Base-by-base conservation (phyloP, 2,888 invertebrate genomes). In the Leucophenga montana region DNA sequence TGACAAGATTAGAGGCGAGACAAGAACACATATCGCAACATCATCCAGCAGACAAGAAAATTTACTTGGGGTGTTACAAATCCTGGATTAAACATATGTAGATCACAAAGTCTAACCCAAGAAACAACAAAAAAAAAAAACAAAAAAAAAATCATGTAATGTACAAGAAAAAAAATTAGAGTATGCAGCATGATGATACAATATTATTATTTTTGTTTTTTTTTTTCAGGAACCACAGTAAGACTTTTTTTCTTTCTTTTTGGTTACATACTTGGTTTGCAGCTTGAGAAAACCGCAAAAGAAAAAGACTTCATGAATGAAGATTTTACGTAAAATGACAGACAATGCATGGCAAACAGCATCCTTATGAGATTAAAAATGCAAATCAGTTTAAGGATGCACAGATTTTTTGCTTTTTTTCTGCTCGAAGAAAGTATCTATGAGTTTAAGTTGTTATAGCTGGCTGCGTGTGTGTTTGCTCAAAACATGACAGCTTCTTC, bases 321-420 rank as follows among this genome's bases (percentile, higher is more conserved):
- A 76, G 79, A 64, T 64, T 64, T 64, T 14, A 50, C 14, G 18
- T 46, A 64, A 64, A 64, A 64, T 64, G 48, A 48, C 62, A 48
- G 79, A 82, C 77, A 79, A 80, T 80, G 77, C 73, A 66, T 71
- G 68, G 68, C 53, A 73, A 72, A 70, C 78, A 78, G 77, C 81
- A 78, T 80, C 80, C 82, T 85, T 86, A 85, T 86, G 85, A 83
- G 86, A 86, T 86, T 86, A 85, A 83, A 85, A 85, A 86, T 86
- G 86, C 84, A 86, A 86, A 86, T 86, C 80, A 85, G 80, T 68
- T 77, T 71, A 75, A 73, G 74, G 73, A 74, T 75, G 72, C 75
- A 75, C 71, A 66, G 70, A 77, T 39, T 46, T 39, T 61, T 71
- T 33, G 61, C 50, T 67, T 68, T 27, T 57, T 57, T 57, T 57